Percentiles rank a stretch among this genome's conserved stretches.
These are phyloP conservation scores for Sminthurinus aureus DNA, from an alignment of 2,888 invertebrate genomes.

Conservation along the genomic window DNA sequence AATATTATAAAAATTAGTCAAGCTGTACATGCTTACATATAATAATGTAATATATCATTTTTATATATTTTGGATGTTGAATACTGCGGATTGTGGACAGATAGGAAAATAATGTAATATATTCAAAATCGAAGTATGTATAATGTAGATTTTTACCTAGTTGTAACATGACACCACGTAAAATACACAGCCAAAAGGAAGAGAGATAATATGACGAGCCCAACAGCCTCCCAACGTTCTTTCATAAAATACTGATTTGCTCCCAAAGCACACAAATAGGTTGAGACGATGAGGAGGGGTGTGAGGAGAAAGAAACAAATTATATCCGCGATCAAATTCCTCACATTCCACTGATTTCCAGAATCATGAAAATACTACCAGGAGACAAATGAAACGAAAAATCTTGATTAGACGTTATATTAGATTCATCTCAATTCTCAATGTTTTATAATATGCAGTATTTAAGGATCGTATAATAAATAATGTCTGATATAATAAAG, in stretches of 20 bases:
- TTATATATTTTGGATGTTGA: background rate
- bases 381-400: background rate
- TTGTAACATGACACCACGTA: slow-evolving; percentile 59
- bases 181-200: slow-evolving; percentile 58
- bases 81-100: background rate
- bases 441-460: too few species aligned
- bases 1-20: background rate
- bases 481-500: background rate
- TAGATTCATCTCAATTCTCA: too few species aligned
- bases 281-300: slow-evolving; percentile 63
- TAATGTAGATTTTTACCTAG: slow-evolving; percentile 48
- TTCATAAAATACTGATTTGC: slow-evolving; percentile 60
- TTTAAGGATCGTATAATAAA: background rate
- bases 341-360: slow-evolving; percentile 61
- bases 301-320: slow-evolving; percentile 64
- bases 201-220: slow-evolving; percentile 56
- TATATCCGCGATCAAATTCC: slow-evolving; percentile 64
- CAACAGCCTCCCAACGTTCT: slow-evolving; percentile 59
- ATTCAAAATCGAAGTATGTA: background rate
- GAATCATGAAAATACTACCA: slow-evolving; percentile 63
- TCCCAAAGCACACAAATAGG: slow-evolving; percentile 63
- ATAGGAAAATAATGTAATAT: background rate
- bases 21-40: too few species aligned
- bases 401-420: too few species aligned
- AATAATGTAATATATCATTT: too few species aligned